phyloP scores from a whole-genome alignment of 2,888 invertebrate genomes.

The Sthenelais limicola region DNA sequence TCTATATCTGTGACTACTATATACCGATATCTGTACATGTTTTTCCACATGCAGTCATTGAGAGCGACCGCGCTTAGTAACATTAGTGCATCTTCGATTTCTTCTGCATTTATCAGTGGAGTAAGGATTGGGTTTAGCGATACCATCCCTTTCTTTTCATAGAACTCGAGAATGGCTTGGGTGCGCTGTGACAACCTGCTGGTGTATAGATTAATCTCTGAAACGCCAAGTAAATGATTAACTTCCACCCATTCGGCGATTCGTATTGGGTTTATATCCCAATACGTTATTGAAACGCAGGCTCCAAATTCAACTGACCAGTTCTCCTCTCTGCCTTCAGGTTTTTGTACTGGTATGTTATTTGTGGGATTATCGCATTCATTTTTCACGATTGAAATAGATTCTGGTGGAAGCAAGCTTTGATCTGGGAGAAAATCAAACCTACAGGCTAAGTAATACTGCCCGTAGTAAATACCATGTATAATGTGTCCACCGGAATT shows the following conservation, averaged over 20 bases:
- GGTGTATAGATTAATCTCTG: constrained; percentile 30
- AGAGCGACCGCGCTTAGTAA: constrained; percentile 3
- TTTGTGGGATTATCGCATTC: constrained; percentile 9
- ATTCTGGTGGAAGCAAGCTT: neutral
- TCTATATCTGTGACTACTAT: constrained; percentile 27
- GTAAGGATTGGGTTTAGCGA: neutral
- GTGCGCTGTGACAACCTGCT: constrained; percentile 2
- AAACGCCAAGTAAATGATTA: constrained; percentile 18
- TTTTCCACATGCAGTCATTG: constrained; percentile 38
- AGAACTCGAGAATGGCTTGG: neutral
- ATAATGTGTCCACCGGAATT: neutral
- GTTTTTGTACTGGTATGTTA: constrained; percentile 14
- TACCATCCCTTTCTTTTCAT: constrained; percentile 1
- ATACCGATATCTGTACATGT: constrained; percentile 31
- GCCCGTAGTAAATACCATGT: neutral
- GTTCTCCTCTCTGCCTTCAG: neutral
- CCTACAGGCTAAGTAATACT: constrained; percentile 21
- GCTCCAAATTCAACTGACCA: constrained; percentile 19
- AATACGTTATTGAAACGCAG: constrained; percentile 28
- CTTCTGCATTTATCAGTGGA: neutral
- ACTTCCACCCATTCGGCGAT: constrained; percentile 31
- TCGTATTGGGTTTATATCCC: constrained; percentile 20
- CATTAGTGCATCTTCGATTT: neutral
- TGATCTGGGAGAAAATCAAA: neutral
- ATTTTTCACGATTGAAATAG: constrained; percentile 4